Evolutionary conservation across 2,113 vertebrate species (phyloP).

Genomic region (Trochalopteron elliotii): DNA sequence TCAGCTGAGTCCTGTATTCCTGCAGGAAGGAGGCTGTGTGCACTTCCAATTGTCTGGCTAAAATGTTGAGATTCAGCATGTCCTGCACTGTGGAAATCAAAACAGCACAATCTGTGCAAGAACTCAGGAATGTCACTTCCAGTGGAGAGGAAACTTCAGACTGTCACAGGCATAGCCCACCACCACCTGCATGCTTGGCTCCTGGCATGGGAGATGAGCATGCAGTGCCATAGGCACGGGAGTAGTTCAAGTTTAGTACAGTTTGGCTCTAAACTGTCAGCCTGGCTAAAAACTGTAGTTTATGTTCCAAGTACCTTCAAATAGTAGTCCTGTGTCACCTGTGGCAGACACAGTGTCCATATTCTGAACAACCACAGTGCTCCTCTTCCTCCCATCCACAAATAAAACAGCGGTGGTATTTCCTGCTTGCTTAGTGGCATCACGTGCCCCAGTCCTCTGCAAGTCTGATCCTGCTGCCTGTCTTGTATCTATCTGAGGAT

Average conservation of each 20-base stretch:
- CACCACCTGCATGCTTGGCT: neutral
- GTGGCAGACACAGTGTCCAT: neutral
- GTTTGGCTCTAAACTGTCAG: neutral
- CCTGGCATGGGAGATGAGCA: neutral
- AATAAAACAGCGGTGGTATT: neutral
- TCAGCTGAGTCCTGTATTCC: neutral
- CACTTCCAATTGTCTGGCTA: neutral
- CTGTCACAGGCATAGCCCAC: rapidly evolving
- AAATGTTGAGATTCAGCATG: neutral
- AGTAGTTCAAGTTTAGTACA: neutral
- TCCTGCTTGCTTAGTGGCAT: neutral
- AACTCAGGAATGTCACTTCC: neutral
- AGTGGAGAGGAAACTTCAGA: neutral
- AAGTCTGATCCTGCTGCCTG: neutral
- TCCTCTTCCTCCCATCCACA: neutral
- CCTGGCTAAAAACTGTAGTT: neutral
- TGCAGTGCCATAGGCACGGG: neutral
- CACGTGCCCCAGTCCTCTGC: neutral
- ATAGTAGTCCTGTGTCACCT: neutral
- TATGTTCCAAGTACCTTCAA: neutral
- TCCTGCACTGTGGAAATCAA: neutral
- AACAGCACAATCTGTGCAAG: neutral
- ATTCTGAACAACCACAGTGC: neutral
- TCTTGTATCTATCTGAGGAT: neutral
- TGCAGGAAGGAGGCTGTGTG: slow-evolving; percentile 23